Conservation (phyloP, 1,140 invertebrate species). For the Drosophila bifasciata region DNA sequence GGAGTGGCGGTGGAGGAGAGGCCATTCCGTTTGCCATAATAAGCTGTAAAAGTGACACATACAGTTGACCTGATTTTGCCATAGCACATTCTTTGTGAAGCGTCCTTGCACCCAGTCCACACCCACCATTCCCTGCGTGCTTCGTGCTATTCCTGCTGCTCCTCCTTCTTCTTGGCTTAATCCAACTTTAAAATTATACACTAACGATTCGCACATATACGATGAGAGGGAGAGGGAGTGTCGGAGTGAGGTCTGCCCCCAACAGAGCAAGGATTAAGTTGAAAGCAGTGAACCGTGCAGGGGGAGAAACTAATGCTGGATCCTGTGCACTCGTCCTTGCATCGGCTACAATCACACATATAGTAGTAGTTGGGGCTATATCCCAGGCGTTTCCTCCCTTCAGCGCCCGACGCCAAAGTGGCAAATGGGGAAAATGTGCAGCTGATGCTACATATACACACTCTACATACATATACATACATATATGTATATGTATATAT, state of each 20-base stretch:
- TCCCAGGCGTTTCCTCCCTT: neutral
- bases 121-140: neutral
- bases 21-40: constrained; percentile 70
- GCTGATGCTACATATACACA: neutral
- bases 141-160: constrained; percentile 16
- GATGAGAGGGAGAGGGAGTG: constrained; percentile 16
- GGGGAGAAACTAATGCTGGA: constrained; percentile 75
- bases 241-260: constrained; percentile 10
- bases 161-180: constrained; percentile 56
- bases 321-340: constrained; percentile 77
- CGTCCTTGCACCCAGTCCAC: constrained; percentile 6
- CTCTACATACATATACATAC: neutral
- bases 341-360: constrained; percentile 74
- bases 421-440: constrained; percentile 1
- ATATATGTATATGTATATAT: neutral
- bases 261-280: constrained; percentile 77
- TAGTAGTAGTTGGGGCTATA: no score
- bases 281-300: constrained; percentile 75
- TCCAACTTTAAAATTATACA: constrained; percentile 82
- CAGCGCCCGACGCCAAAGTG: constrained; percentile 38
- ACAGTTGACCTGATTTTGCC: constrained; percentile 76
- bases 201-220: constrained; percentile 67
- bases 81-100: constrained; percentile 61
- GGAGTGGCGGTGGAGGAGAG: neutral
- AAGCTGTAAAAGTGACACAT: constrained; percentile 80